Percentiles rank a stretch among this genome's conserved stretches.
Conservation (phyloP, 2,113 vertebrate genomes). For the Steatornis caripensis region DNA sequence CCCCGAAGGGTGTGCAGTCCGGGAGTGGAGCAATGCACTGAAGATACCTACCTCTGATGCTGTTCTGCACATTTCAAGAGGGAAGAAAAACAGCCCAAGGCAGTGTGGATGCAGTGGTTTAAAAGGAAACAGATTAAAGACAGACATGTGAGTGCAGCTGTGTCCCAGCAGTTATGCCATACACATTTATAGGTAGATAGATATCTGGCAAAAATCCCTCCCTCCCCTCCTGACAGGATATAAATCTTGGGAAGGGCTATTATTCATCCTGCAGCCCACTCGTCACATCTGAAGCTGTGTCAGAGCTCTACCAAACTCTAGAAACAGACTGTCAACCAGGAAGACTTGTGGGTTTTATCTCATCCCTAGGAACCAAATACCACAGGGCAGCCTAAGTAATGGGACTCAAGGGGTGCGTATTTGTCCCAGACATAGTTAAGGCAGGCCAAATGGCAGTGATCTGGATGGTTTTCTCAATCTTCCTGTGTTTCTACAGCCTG, state of each 20-base stretch:
- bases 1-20: background rate
- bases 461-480: background rate
- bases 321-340: background rate
- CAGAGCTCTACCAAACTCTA: background rate
- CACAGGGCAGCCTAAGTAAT: background rate
- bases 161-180: background rate
- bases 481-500: background rate
- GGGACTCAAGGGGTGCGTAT: background rate
- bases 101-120: background rate
- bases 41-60: fast-evolving
- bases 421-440: background rate
- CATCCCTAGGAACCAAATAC: background rate
- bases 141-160: background rate
- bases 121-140: constrained; percentile 15
- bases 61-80: background rate
- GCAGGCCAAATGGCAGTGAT: background rate
- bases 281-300: background rate
- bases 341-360: background rate
- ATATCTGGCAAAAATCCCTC: background rate
- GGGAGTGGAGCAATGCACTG: background rate
- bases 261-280: background rate
- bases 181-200: background rate
- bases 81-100: background rate
- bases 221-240: background rate
- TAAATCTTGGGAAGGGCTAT: background rate